These are phyloP conservation scores for Diorhabda carinulata DNA, from an alignment of 1,140 invertebrate genomes.

Conservation along the genomic window DNA sequence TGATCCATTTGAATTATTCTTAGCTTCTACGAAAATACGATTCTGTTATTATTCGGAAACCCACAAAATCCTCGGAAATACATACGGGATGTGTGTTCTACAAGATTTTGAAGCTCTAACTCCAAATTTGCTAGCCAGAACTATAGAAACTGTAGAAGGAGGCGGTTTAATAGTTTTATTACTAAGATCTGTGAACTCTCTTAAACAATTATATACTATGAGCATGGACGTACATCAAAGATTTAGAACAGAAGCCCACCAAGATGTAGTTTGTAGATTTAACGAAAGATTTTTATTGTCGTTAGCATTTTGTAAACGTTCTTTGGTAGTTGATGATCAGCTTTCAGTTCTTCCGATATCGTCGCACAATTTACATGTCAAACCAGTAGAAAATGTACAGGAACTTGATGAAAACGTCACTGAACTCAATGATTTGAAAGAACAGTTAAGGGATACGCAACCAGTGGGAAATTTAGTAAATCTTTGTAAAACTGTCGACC, in stretches of 20 bases:
- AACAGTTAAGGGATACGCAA: constrained; percentile 75
- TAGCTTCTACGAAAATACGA: constrained; percentile 93
- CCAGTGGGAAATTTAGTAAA: constrained; percentile 87
- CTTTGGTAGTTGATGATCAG: constrained; percentile 92
- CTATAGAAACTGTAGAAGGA: constrained; percentile 98
- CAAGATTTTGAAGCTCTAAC: constrained; percentile 99
- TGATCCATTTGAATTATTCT: constrained; percentile 95
- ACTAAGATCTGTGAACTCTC: constrained; percentile 77
- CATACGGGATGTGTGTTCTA: constrained; percentile 94
- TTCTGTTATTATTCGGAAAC: constrained; percentile 98
- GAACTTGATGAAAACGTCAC: constrained; percentile 49
- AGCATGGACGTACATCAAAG: constrained; percentile 98
- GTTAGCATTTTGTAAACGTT: constrained; percentile 79
- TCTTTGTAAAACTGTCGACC: constrained; percentile 90
- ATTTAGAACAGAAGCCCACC: constrained; percentile 89
- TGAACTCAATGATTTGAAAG: constrained; percentile 69
- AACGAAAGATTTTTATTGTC: constrained; percentile 96
- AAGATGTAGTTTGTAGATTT: constrained; percentile 88
- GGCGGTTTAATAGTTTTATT: constrained; percentile 92
- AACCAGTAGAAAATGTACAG: constrained; percentile 56
- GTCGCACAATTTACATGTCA: constrained; percentile 78
- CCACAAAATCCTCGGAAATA: constrained; percentile 96
- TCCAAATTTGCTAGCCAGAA: constrained; percentile 95
- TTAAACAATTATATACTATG: constrained; percentile 94
- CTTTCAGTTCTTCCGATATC: constrained; percentile 90